Conservation (phyloP, 2,888 invertebrate genomes). For the Rugalucina vietnamica region DNA sequence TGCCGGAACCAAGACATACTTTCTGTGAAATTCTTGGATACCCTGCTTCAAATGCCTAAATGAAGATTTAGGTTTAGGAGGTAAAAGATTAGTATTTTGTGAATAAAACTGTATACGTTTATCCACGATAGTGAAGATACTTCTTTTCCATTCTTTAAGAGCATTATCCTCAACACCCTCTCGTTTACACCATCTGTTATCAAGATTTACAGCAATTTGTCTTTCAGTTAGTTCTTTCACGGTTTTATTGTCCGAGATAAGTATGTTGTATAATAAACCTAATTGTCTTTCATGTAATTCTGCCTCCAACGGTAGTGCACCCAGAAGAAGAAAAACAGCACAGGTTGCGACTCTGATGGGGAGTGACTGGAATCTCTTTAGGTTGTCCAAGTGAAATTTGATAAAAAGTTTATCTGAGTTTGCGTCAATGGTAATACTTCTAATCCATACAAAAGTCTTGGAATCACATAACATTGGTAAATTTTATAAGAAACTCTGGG, state of each 20-base stretch:
- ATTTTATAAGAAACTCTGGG: neutral
- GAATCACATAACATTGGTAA: constrained; percentile 12
- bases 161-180: too few relatives aligned
- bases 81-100: too few relatives aligned
- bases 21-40: too few relatives aligned
- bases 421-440: neutral
- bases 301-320: constrained; percentile 10
- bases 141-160: too few relatives aligned
- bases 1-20: too few relatives aligned
- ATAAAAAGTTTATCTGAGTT: neutral
- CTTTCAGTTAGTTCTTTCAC: neutral
- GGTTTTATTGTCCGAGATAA: neutral
- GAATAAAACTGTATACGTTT: too few relatives aligned
- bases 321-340: constrained; percentile 7
- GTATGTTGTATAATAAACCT: neutral
- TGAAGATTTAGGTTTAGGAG: too few relatives aligned
- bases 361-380: neutral
- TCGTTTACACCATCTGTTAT: too few relatives aligned
- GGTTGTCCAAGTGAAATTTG: constrained; percentile 3
- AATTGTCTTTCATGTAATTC: constrained; percentile 10
- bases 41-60: too few relatives aligned
- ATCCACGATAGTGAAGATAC: too few relatives aligned
- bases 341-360: neutral
- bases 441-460: constrained; percentile 1
- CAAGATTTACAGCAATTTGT: neutral